Percentiles rank a stretch among this genome's conserved stretches.
phyloP scores from a whole-genome alignment of 2,888 invertebrate species.

The Germaria angustata region DNA sequence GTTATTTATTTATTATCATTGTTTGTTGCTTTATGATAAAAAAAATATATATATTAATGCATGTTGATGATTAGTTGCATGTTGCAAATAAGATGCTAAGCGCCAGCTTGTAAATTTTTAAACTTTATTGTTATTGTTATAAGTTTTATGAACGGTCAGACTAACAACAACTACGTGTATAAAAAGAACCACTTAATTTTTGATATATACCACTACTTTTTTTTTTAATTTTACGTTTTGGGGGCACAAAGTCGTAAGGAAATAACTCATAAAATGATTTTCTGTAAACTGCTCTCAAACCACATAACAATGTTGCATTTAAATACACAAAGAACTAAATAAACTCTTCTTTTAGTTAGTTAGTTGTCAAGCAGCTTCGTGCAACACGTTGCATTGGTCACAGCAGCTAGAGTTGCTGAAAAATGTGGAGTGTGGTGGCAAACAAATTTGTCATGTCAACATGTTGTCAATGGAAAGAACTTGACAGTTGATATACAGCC shows the following conservation, averaged over 20 bases:
- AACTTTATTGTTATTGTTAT: slow-evolving; percentile 63
- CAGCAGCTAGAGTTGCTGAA: not conserved
- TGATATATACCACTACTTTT: slow-evolving; percentile 49
- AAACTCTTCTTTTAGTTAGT: not conserved
- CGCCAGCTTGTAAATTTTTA: slow-evolving; percentile 68
- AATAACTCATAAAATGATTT: slow-evolving; percentile 63
- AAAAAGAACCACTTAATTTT: slow-evolving; percentile 61
- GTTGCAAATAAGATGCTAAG: slow-evolving; percentile 68
- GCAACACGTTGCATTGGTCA: not conserved
- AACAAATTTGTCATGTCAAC: slow-evolving; percentile 69
- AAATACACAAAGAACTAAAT: not conserved
- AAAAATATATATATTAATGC: slow-evolving; percentile 37
- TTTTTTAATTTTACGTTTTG: slow-evolving; percentile 12
- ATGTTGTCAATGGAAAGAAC: slow-evolving; percentile 54
- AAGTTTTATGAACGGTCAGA: not conserved
- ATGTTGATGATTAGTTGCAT: slow-evolving; percentile 72
- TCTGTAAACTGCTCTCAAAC: slow-evolving; percentile 1
- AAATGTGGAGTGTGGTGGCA: slow-evolving; percentile 48
- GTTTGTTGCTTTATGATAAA: slow-evolving; percentile 4
- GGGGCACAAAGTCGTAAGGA: slow-evolving; percentile 40
- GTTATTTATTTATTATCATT: not conserved
- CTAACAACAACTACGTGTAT: not conserved
- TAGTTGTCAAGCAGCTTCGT: too few relatives aligned
- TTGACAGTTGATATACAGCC: slow-evolving; percentile 64
- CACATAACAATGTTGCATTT: slow-evolving; percentile 63